phyloP scores from a whole-genome alignment of 2,113 vertebrate species.

The Ailuropoda melanoleuca region DNA sequence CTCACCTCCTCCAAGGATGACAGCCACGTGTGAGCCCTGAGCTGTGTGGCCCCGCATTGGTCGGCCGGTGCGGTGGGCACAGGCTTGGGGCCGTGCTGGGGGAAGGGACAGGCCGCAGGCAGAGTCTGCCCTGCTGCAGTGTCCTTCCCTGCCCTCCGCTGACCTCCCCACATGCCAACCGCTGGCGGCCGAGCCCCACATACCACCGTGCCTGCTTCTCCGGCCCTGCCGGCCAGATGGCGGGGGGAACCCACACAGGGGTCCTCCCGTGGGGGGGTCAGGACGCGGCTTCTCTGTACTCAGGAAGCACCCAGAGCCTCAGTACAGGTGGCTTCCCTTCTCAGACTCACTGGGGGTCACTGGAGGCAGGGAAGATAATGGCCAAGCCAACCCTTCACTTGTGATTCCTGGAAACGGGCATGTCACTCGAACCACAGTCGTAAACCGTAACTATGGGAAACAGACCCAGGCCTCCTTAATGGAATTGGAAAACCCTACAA shows the following conservation, averaged over 20 bases:
- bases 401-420: not conserved
- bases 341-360: not conserved
- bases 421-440: not conserved
- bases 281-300: accelerated
- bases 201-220: not conserved
- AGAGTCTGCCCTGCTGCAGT: not conserved
- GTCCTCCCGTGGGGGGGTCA: not conserved
- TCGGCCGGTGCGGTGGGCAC: not conserved
- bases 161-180: not conserved
- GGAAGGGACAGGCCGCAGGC: not conserved
- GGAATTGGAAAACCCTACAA: not conserved
- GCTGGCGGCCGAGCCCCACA: not conserved
- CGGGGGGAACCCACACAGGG: accelerated
- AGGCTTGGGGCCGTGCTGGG: not conserved
- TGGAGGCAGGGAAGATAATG: not conserved
- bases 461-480: accelerated
- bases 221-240: accelerated
- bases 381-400: too few species aligned
- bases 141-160: not conserved
- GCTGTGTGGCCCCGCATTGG: not conserved
- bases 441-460: accelerated
- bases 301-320: not conserved
- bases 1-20: not conserved
- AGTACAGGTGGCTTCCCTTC: accelerated
- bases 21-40: accelerated